Evolutionary conservation across 2,797 vertebrate species (phyloP).

Genomic region (Avahi laniger): DNA sequence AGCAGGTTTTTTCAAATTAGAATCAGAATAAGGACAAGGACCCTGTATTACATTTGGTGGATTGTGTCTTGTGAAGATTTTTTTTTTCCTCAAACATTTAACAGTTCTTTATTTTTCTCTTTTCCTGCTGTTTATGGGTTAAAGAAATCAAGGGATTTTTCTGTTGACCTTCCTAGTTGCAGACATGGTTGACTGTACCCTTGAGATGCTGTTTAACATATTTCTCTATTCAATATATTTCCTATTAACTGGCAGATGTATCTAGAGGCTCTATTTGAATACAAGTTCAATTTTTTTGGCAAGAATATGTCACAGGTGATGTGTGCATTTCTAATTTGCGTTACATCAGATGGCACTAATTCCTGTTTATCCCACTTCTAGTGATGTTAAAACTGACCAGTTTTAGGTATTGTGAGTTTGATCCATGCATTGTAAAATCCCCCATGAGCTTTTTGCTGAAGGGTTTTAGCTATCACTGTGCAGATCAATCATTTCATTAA

Average conservation of each 20-base stretch:
- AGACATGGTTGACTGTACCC: neutral
- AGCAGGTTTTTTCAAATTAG: neutral
- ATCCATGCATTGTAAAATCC: neutral
- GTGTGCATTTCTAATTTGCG: neutral
- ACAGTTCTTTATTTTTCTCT: neutral
- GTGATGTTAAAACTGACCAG: neutral
- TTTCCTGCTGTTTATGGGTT: neutral
- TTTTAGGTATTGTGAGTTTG: neutral
- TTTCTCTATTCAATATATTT: neutral
- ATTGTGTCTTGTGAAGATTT: neutral
- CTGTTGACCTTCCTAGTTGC: neutral
- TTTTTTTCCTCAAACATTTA: neutral
- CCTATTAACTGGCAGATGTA: neutral
- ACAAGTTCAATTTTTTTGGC: neutral
- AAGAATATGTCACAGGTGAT: neutral
- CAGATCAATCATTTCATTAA: neutral
- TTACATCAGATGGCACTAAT: neutral
- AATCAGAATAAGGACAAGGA: neutral
- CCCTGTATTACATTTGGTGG: neutral
- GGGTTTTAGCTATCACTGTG: neutral
- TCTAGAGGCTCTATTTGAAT: neutral
- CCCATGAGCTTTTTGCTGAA: neutral
- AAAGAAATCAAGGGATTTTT: conserved; percentile 17
- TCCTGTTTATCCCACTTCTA: neutral
- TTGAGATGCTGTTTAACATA: neutral